Percentiles rank a stretch among this genome's conserved stretches.
phyloP scores from a whole-genome alignment of 2,113 vertebrate species.

The Syrrhaptes paradoxus region DNA sequence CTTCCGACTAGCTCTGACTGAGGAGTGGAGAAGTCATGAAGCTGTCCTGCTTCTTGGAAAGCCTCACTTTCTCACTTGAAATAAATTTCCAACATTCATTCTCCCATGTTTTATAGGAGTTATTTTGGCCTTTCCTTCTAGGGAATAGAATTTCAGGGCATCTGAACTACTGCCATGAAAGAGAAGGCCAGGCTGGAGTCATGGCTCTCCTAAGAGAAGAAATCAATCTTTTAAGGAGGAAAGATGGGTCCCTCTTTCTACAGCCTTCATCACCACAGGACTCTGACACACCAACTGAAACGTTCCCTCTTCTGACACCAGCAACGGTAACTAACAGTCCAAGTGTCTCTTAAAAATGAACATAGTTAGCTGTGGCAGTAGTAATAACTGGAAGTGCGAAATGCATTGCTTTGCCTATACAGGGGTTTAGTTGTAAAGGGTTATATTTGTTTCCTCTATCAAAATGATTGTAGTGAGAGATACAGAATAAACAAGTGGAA shows the following conservation, averaged over 20 bases:
- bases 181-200: constrained; percentile 71
- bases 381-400: not conserved
- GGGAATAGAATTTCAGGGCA: constrained; percentile 78
- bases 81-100: not conserved
- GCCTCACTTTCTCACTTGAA: not conserved
- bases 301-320: not conserved
- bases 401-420: not conserved
- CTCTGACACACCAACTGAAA: not conserved
- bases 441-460: not conserved
- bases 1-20: not conserved
- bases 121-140: constrained; percentile 26
- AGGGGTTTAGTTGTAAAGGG: not conserved
- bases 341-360: not conserved
- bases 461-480: not conserved
- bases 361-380: not conserved
- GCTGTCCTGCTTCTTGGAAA: not conserved
- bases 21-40: not conserved
- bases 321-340: not conserved
- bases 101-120: not conserved
- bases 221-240: constrained; percentile 69
- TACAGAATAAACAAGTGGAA: not conserved
- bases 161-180: constrained; percentile 47
- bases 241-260: not conserved
- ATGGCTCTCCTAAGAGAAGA: constrained; percentile 77
- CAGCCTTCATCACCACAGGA: not conserved